Evolutionary conservation across 1,140 invertebrate species (phyloP), one percentile per base, ranked within the genome.

Genomic region (Nephila pilipes): DNA sequence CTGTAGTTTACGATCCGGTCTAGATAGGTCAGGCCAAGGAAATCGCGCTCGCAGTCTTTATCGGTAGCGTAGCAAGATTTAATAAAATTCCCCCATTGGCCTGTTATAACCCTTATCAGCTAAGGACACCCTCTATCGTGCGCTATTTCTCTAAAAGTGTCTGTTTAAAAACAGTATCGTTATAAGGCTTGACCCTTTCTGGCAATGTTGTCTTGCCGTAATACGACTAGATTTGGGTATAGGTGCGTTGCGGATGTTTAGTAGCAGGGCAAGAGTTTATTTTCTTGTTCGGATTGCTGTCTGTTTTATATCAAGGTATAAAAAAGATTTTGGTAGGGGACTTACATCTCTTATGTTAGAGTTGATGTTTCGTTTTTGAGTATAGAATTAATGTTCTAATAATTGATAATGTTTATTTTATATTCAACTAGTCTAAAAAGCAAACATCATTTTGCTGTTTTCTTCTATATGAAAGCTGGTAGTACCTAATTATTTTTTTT

Each of bases 41-140:
- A 87, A 58, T 87, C 55, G 55, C 58, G 22, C 12, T 20, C 16
- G 57, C 57, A 63, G n/a, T 25, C 32, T 87, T 87, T 87, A 87
- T 87, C 85, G n/a, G 58, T 18, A 1, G 25, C 16, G 57, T 60
- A 32, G 65, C 65, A 87, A 87, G 85, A 87, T 87, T 87, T 87
- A 87, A 87, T 87, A 87, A 87, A 87, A 87, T 38, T 20, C 85
- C 85, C 85, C 85, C 54, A 54, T 63, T 58, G 55, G 46, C 32
- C 85, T 57, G 58, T 87, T 87, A 87, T 87, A 36, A 32, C 58
- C 32, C 85, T 87, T 87, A 87, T 87, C 85, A 87, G 85, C 46
- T 32, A 22, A 36, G 57, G 57, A 60, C 85, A 87, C 85, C 85
- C 80, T n/a, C 80, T 83, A 46, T 46, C 46, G 46, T 46, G 46